A percentile compares a stretch with the other conserved stretches of the same genome.
These are phyloP conservation scores for Istiophorus platypterus DNA, from an alignment of 2,113 vertebrate species.

Conservation along the genomic window DNA sequence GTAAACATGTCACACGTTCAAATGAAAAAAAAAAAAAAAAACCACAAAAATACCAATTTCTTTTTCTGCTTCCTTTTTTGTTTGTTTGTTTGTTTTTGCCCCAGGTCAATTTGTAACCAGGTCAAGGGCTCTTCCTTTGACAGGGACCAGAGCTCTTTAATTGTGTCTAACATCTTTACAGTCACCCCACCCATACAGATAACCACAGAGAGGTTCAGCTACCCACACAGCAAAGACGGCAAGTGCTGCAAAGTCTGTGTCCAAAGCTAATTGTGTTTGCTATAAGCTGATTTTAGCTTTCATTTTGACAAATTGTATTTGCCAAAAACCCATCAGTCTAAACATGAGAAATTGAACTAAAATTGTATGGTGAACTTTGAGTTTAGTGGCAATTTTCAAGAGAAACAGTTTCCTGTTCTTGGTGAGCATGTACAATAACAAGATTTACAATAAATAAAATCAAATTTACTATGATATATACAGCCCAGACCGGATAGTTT, in stretches of 20 bases:
- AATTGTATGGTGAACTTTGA: background rate
- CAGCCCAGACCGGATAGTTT: background rate
- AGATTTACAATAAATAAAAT: too few species aligned
- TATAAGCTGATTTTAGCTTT: background rate
- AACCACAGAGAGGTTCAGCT: slow-evolving; percentile 5
- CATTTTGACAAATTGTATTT: background rate
- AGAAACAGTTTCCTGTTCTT: background rate
- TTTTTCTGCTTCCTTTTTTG: background rate
- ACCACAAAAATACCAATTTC: background rate
- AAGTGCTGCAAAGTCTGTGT: background rate
- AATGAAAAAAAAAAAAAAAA: slow-evolving; percentile 5
- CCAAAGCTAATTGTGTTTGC: background rate
- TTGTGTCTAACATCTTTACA: slow-evolving; percentile 48
- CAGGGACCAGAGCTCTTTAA: slow-evolving; percentile 60
- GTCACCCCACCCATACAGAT: slow-evolving; percentile 56
- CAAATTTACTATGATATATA: background rate
- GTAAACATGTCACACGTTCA: background rate
- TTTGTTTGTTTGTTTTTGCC: background rate
- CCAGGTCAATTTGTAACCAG: slow-evolving; percentile 24
- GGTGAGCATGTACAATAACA: background rate
- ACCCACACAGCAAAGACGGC: background rate
- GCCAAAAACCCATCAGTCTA: background rate
- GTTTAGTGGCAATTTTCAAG: background rate
- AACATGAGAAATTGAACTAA: background rate
- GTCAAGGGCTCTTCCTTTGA: slow-evolving; percentile 33